These are phyloP conservation scores for Timandra comae DNA, from an alignment of 2,888 invertebrate genomes.

Conservation along the genomic window DNA sequence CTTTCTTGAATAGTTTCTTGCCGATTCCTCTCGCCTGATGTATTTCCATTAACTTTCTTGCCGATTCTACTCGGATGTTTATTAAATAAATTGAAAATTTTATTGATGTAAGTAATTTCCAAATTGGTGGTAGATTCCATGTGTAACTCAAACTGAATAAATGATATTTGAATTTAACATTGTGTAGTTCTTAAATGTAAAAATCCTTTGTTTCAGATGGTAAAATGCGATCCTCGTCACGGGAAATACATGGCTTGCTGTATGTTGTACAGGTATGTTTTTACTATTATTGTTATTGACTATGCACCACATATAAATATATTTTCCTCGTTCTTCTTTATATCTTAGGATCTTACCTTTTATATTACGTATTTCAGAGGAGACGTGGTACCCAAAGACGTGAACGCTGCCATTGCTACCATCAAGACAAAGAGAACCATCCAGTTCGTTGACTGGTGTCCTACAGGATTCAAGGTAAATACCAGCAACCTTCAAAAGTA, in stretches of 20 bases:
- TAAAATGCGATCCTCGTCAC: conserved; percentile 92
- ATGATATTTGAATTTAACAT: too few relatives aligned
- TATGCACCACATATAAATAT: not conserved
- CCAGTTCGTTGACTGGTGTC: conserved; percentile 93
- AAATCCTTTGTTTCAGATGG: conserved; percentile 79
- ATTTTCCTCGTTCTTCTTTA: too few relatives aligned
- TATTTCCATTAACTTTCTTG: too few relatives aligned
- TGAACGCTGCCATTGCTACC: conserved; percentile 93
- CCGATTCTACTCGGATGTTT: too few relatives aligned
- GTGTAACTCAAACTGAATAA: too few relatives aligned
- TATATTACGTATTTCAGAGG: conserved; percentile 75
- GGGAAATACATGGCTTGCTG: conserved; percentile 97
- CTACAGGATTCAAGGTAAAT: conserved; percentile 84
- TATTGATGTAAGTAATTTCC: too few relatives aligned
- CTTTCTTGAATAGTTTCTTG: too few relatives aligned
- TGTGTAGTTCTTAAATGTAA: not conserved
- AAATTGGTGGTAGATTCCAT: too few relatives aligned
- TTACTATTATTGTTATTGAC: too few relatives aligned
- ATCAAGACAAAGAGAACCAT: conserved; percentile 96
- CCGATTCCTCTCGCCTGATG: too few relatives aligned
- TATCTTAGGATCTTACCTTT: too few relatives aligned
- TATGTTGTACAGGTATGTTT: conserved; percentile 90
- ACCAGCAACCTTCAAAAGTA: too few relatives aligned
- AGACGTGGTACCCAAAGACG: conserved; percentile 95
- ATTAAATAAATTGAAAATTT: not conserved